Percentiles rank a stretch among this genome's conserved stretches.
These are phyloP conservation scores for Dicyrtoma fusca DNA, from an alignment of 2,888 invertebrate genomes.

Conservation along the genomic window DNA sequence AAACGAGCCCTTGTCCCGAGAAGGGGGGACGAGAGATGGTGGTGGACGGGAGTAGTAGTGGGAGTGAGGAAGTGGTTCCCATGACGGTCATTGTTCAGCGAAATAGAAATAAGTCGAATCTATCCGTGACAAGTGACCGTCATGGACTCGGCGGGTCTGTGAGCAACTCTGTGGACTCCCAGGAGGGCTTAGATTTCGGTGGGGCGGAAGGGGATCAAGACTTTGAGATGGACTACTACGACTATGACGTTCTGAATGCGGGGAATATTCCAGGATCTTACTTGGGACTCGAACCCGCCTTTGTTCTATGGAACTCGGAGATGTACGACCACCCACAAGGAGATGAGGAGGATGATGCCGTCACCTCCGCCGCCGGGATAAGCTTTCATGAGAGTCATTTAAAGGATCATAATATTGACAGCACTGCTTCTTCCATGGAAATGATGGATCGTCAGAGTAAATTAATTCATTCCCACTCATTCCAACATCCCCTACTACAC, in stretches of 20 bases:
- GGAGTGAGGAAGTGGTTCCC: neutral
- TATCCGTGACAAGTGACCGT: conserved; percentile 49
- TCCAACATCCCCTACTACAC: neutral
- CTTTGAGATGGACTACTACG: conserved; percentile 58
- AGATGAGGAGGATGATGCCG: conserved; percentile 7
- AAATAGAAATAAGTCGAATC: conserved; percentile 39
- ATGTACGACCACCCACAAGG: conserved; percentile 30
- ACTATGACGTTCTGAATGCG: conserved; percentile 58
- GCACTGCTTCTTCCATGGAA: conserved; percentile 16
- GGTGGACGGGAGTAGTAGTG: too few species aligned
- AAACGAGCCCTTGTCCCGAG: neutral
- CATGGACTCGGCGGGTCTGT: too few species aligned
- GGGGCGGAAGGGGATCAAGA: conserved; percentile 52
- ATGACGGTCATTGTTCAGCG: conserved; percentile 24
- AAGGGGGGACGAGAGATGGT: neutral
- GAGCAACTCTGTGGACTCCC: conserved; percentile 40
- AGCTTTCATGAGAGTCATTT: neutral
- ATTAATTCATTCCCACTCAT: neutral
- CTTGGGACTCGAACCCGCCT: conserved; percentile 57
- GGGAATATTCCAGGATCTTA: conserved; percentile 58
- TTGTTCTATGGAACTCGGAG: conserved; percentile 57
- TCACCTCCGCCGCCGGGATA: neutral
- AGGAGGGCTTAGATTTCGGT: conserved; percentile 44
- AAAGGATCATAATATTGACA: conserved; percentile 1
- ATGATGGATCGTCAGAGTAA: conserved; percentile 5